Evolutionary conservation across 2,113 vertebrate species (phyloP).

Genomic region (Vidua chalybeata): DNA sequence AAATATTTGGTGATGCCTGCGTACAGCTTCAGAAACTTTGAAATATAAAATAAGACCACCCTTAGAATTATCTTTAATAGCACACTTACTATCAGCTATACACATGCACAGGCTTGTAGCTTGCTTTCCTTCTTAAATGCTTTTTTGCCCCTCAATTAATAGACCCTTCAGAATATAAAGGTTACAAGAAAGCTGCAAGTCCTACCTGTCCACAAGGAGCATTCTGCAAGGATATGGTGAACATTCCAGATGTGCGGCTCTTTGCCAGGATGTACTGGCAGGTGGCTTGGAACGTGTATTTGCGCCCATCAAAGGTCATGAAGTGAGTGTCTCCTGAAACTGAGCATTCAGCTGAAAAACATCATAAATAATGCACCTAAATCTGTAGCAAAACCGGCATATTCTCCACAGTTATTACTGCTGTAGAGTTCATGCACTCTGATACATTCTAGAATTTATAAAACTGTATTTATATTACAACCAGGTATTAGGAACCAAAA

Average conservation of each 20-base stretch:
- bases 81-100: neutral
- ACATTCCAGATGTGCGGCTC: constrained; percentile 83
- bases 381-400: rapidly evolving
- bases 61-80: neutral
- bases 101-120: rapidly evolving
- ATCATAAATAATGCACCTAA: neutral
- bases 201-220: constrained; percentile 89
- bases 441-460: neutral
- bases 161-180: neutral
- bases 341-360: constrained; percentile 87
- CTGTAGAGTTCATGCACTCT: neutral
- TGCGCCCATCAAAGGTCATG: constrained; percentile 89
- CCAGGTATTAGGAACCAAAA: neutral
- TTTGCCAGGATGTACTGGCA: constrained; percentile 95
- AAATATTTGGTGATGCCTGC: neutral
- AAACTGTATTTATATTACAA: neutral
- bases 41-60: neutral
- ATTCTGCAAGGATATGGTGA: constrained; percentile 89
- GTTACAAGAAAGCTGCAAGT: neutral
- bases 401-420: neutral
- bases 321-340: constrained; percentile 93
- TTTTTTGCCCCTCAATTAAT: rapidly evolving
- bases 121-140: neutral
- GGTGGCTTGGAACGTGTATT: constrained; percentile 87
- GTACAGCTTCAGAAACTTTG: neutral